Conservation (phyloP, 2,797 vertebrate species). For the Labeo calbasu region DNA sequence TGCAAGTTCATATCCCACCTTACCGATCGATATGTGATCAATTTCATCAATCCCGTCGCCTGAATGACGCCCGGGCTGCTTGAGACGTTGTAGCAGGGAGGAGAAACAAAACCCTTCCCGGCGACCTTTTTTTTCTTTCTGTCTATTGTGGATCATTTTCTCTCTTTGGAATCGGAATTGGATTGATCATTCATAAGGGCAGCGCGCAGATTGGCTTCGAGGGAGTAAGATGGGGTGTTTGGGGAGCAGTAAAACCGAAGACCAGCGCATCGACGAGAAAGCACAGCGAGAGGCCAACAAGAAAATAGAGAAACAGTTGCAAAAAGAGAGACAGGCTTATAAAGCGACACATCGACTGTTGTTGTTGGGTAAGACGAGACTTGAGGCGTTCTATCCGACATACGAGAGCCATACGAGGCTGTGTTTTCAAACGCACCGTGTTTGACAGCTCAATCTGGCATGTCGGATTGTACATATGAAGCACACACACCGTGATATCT, state of each 20-base stretch:
- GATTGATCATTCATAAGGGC: constrained; percentile 48
- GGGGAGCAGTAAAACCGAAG: constrained; percentile 97
- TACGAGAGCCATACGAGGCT: constrained; percentile 40
- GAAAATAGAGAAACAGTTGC: constrained; percentile 97
- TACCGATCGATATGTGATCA: constrained; percentile 53
- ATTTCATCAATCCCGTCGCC: constrained; percentile 65
- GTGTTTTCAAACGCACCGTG: constrained; percentile 71
- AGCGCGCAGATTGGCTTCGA: constrained; percentile 68
- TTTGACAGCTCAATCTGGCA: constrained; percentile 78
- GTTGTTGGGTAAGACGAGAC: constrained; percentile 88
- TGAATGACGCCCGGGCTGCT: constrained; percentile 70
- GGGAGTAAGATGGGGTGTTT: constrained; percentile 95
- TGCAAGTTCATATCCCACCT: constrained; percentile 28
- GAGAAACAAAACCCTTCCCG: constrained; percentile 70
- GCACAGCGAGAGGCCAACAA: constrained; percentile 97
- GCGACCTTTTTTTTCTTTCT: constrained; percentile 69
- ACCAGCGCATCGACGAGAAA: constrained; percentile 98
- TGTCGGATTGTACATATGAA: constrained; percentile 76
- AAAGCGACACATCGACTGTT: constrained; percentile 96
- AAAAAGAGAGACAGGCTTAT: constrained; percentile 94
- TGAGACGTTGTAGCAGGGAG: constrained; percentile 77
- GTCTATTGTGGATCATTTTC: constrained; percentile 52
- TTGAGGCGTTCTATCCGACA: constrained; percentile 17
- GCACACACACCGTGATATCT: constrained; percentile 65
- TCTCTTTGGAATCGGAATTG: constrained; percentile 50